phyloP scores from a whole-genome alignment of 2,888 invertebrate genomes.

The Octodonta nipae region DNA sequence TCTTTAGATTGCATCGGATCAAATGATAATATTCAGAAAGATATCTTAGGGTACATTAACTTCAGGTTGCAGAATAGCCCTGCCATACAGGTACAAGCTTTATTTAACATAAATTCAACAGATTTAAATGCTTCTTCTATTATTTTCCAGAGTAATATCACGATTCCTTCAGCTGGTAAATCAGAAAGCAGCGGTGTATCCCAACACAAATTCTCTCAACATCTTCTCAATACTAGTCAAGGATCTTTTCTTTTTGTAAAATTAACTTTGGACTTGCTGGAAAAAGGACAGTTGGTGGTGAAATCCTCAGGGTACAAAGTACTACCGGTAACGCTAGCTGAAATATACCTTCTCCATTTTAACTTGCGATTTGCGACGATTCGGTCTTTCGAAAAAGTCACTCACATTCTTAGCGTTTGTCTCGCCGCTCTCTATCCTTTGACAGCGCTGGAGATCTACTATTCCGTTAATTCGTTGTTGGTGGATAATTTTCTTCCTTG shows the following conservation, averaged over 20 bases:
- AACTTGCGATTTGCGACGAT: constrained; percentile 84
- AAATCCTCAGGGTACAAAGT: constrained; percentile 91
- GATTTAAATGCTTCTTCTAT: background rate
- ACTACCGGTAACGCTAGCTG: constrained; percentile 72
- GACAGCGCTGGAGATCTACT: constrained; percentile 80
- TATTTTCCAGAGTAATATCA: constrained; percentile 53
- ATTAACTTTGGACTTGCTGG: constrained; percentile 80
- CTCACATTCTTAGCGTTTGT: constrained; percentile 78
- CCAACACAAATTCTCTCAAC: constrained; percentile 70
- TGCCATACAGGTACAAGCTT: constrained; percentile 45
- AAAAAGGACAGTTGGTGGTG: constrained; percentile 79
- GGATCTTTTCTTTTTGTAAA: constrained; percentile 89
- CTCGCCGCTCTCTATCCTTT: constrained; percentile 83
- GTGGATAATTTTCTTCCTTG: constrained; percentile 69
- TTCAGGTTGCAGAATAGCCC: constrained; percentile 67
- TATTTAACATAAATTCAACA: too few species aligned
- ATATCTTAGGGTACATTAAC: constrained; percentile 76
- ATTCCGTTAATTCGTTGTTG: constrained; percentile 78
- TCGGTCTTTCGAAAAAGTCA: constrained; percentile 78
- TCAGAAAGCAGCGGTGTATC: constrained; percentile 50
- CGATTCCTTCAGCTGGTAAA: constrained; percentile 47
- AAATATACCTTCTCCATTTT: constrained; percentile 82
- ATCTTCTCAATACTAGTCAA: constrained; percentile 67
- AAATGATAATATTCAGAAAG: constrained; percentile 70
- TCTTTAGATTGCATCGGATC: constrained; percentile 57